phyloP scores from a whole-genome alignment of 2,797 vertebrate species.

The Gobio occitaniae region DNA sequence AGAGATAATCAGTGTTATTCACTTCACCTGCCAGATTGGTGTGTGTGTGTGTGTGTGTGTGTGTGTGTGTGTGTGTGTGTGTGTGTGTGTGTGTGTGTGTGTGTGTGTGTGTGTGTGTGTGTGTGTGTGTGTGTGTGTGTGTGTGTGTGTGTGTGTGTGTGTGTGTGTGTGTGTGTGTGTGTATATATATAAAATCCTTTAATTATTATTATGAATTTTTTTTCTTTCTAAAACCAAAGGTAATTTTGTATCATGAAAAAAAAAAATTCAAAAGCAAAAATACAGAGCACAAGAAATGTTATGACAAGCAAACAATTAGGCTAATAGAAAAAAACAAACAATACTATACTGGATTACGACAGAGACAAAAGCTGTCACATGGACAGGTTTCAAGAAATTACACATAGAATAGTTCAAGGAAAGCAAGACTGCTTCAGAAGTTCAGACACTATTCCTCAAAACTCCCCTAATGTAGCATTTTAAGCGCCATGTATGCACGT shows the following conservation, averaged over 20 bases:
- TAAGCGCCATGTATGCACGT: constrained; percentile 12
- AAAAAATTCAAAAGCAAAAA: neutral
- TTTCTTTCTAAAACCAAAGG: neutral
- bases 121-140: no score
- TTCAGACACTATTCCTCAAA: neutral
- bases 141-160: no score
- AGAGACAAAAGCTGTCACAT: neutral
- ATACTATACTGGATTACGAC: neutral
- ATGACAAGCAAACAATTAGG: neutral
- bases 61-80: no score
- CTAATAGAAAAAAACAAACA: neutral
- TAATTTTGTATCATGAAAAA: neutral
- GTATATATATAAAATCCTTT: no score
- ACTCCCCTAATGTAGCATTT: constrained; percentile 4
- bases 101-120: no score
- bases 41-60: no score
- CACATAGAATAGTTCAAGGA: neutral
- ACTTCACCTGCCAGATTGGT: no score
- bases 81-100: no score
- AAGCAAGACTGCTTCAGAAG: neutral
- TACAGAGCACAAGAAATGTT: neutral
- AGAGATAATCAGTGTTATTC: no score
- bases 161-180: no score
- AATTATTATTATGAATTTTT: no score
- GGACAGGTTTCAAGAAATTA: neutral